Conservation (phyloP, 2,888 invertebrate species). For the Ischnus inquisitorius region DNA sequence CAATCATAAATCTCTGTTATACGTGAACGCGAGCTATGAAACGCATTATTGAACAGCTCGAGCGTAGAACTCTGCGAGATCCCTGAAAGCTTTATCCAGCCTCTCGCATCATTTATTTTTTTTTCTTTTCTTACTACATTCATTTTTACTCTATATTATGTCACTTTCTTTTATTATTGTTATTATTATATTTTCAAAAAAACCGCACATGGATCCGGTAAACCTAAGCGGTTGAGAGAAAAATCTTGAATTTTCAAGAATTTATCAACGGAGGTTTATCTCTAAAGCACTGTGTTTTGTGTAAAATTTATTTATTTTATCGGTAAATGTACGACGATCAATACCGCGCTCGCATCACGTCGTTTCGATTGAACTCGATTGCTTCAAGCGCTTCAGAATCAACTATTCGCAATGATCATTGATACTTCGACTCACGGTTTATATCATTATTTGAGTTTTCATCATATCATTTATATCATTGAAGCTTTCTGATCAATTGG, state of each 20-base stretch:
- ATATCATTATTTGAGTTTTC: too few relatives aligned
- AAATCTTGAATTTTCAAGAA: neutral
- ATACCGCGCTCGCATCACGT: too few relatives aligned
- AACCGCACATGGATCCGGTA: neutral
- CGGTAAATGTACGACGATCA: too few relatives aligned
- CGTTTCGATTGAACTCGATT: too few relatives aligned
- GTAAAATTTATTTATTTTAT: too few relatives aligned
- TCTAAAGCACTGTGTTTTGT: too few relatives aligned
- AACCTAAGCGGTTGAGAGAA: neutral
- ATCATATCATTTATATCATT: neutral
- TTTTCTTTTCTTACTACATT: neutral
- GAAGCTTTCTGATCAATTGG: neutral
- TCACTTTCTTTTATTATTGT: neutral
- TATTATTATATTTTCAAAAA: neutral
- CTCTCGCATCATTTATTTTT: constrained; percentile 4
- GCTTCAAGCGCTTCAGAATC: too few relatives aligned
- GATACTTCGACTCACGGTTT: too few relatives aligned
- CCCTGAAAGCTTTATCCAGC: constrained; percentile 4
- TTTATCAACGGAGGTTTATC: neutral
- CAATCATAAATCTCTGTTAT: constrained; percentile 41
- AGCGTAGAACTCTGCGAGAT: constrained; percentile 13
- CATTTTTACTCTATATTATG: neutral
- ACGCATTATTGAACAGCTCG: constrained; percentile 37
- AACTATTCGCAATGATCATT: too few relatives aligned
- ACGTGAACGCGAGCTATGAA: constrained; percentile 6